A percentile compares a stretch with the other conserved stretches of the same genome.
Conservation (phyloP, 2,888 invertebrate species). For the Hirtodrosophila histrioides region DNA sequence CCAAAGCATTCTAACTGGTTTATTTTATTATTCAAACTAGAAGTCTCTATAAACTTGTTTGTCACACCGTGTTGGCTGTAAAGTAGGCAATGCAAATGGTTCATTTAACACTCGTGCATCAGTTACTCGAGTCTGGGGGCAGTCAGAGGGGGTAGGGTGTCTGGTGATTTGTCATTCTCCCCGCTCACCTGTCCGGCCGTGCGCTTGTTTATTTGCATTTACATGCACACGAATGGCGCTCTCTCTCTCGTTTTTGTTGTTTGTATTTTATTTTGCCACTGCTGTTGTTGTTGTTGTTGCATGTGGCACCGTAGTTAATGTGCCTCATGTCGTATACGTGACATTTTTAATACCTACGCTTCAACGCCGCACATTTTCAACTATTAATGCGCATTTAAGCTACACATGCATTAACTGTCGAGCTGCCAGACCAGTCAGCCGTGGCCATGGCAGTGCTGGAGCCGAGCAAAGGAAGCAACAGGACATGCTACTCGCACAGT, state of each 20-base stretch:
- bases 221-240: slow-evolving; percentile 61
- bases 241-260: slow-evolving; percentile 24
- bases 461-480: slow-evolving; percentile 15
- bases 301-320: slow-evolving; percentile 71
- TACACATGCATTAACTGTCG: slow-evolving; percentile 72
- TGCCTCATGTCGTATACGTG: slow-evolving; percentile 78
- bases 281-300: slow-evolving; percentile 47
- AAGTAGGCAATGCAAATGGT: slow-evolving; percentile 47
- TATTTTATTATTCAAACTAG: not conserved
- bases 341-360: slow-evolving; percentile 77
- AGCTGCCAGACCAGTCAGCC: slow-evolving; percentile 14
- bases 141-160: not conserved
- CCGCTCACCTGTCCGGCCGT: slow-evolving; percentile 25
- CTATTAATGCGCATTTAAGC: slow-evolving; percentile 78
- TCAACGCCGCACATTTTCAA: slow-evolving; percentile 79
- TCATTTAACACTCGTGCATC: slow-evolving; percentile 53
- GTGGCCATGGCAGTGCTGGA: slow-evolving; percentile 9
- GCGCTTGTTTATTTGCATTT: slow-evolving; percentile 55
- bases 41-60: slow-evolving; percentile 11
- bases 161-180: slow-evolving; percentile 62
- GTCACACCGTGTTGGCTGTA: slow-evolving; percentile 37
- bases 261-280: slow-evolving; percentile 11
- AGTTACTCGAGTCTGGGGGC: slow-evolving; percentile 14
- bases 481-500: slow-evolving; percentile 34
- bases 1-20: too few species aligned